Evolutionary conservation across 2,113 vertebrate genomes (phyloP), one percentile per base, ranked within the genome.

Genomic region (Prolemur simus): DNA sequence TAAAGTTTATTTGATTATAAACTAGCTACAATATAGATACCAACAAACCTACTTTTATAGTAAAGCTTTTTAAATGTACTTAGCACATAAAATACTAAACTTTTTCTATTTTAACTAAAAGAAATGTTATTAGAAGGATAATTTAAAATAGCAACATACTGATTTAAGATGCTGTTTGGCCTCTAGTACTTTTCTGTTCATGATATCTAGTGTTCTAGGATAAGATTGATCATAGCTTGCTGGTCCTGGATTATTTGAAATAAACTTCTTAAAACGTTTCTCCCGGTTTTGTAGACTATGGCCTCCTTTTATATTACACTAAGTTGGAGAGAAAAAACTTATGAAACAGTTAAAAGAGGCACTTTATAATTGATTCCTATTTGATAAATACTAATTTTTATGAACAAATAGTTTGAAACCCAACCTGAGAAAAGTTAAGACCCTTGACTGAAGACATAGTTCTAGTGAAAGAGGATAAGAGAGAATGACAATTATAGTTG

Each of bases 251-350:
- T 95, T 96, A 93, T 98, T 93, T 25, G 98, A 97, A 52, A 39
- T n/a, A 42, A 78, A 52, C 29, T 98, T 98, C 86, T 98, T 97
- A 98, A 99, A 99, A 68, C 98, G 97, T 92, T 97, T 97, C 73
- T 99, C 99, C 96, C 98, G 98, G 98, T 98, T 99, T 98, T 98
- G 98, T 47, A 99, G 98, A 98, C 98, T 99, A 52, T 93, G 74
- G 17, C 98, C 99, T 94, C 99, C 98, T 85, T 98, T 98, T 83
- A 98, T 77, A 83, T 77, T 96, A 92, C 74, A 96, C 98, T 98
- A 93, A 94, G 96, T 95, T 88, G 23, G 47, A 93, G 14, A 64
- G 34, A 17, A 34, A 94, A 94, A 82, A 91, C 20, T 10, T 60
- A 92, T 66, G 6, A 97, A 90, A 49, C 37, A 81, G 92, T 45